These are phyloP conservation scores for Lordiphosa mommai DNA, from an alignment of 1,140 invertebrate genomes.

Conservation along the genomic window DNA sequence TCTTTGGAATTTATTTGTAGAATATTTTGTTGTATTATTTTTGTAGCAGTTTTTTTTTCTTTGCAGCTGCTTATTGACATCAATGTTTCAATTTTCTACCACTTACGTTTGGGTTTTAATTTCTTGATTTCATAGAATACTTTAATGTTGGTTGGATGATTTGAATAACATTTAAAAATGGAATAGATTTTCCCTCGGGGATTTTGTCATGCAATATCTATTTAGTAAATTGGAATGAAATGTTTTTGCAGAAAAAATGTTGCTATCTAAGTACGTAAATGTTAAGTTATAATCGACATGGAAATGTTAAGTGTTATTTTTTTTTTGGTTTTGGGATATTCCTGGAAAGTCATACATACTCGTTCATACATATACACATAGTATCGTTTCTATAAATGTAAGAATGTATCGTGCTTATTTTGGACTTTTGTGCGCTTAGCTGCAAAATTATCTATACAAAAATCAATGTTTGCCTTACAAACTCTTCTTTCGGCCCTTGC, in stretches of 20 bases:
- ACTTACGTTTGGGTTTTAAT: conserved; percentile 27
- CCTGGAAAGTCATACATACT: conserved; percentile 26
- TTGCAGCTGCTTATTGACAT: conserved; percentile 70
- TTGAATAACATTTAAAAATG: conserved; percentile 46
- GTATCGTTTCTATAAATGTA: too few relatives aligned
- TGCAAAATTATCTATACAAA: conserved; percentile 65
- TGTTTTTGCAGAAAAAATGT: conserved; percentile 59
- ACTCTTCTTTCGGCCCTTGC: too few relatives aligned
- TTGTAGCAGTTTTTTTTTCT: conserved; percentile 39
- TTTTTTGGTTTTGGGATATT: conserved; percentile 45
- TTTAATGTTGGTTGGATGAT: conserved; percentile 14
- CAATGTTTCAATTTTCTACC: conserved; percentile 64
- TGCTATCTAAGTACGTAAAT: conserved; percentile 71
- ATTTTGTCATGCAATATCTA: conserved; percentile 33
- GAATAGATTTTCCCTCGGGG: conserved; percentile 27
- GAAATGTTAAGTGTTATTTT: conserved; percentile 30
- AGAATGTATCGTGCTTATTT: conserved; percentile 11
- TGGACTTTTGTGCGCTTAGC: conserved; percentile 71
- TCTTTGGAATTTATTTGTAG: conserved; percentile 49
- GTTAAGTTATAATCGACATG: conserved; percentile 69
- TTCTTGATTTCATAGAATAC: conserved; percentile 15
- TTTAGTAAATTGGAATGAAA: conserved; percentile 60
- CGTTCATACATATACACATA: too few relatives aligned
- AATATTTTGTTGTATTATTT: conserved; percentile 44
- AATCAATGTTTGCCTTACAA: conserved; percentile 47